These are phyloP conservation scores for Trichosurus vulpecula DNA, from an alignment of 2,797 vertebrate species.

Conservation along the genomic window DNA sequence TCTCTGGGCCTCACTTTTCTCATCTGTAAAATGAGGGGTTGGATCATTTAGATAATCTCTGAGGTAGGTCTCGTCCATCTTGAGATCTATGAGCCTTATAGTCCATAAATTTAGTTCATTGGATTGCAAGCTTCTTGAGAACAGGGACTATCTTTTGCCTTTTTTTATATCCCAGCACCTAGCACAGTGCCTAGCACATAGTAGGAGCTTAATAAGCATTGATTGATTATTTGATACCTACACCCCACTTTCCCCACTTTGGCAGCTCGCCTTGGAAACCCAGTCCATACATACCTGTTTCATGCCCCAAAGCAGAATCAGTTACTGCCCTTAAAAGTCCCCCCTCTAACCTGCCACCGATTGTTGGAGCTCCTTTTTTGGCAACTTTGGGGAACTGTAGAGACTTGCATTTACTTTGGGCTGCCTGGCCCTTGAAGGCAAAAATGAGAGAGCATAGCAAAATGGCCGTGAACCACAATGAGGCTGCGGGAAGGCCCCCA, in stretches of 20 bases:
- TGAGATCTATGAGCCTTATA: background rate
- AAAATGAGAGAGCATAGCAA: background rate
- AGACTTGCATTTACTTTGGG: constrained; percentile 15
- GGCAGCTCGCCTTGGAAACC: background rate
- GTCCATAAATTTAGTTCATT: background rate
- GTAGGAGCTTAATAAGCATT: background rate
- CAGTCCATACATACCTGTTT: no score
- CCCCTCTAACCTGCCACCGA: background rate
- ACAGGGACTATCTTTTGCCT: background rate
- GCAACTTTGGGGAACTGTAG: constrained; percentile 18
- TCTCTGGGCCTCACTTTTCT: constrained; percentile 24
- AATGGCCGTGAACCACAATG: background rate
- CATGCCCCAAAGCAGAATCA: background rate
- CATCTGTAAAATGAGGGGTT: background rate
- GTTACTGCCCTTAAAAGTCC: background rate
- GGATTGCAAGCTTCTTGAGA: background rate
- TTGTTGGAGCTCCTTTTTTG: constrained; percentile 10
- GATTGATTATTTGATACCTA: background rate
- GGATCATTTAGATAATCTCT: no score
- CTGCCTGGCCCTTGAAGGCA: constrained; percentile 12
- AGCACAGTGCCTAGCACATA: background rate
- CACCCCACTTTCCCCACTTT: background rate
- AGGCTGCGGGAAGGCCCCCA: constrained; percentile 11
- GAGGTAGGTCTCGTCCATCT: background rate
- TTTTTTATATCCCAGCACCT: background rate